Conservation (phyloP, 37 sponge, comb jelly and placozoan genomes). For the Ephydatia muelleri region DNA sequence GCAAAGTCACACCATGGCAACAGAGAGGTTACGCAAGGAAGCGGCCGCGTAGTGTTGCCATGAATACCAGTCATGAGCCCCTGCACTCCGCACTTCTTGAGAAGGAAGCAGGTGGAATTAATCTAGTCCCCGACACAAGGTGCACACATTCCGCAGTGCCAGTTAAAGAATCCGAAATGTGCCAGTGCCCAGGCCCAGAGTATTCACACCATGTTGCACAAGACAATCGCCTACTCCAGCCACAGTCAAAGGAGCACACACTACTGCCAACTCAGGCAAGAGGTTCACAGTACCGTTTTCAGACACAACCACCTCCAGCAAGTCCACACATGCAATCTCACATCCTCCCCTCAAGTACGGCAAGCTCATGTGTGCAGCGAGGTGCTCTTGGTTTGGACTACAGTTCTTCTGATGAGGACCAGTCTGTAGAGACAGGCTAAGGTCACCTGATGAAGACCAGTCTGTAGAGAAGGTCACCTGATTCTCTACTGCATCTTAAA, state of each 20-base stretch:
- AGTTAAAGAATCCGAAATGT: background rate
- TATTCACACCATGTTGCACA: slow-evolving; percentile 37
- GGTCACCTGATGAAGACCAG: background rate
- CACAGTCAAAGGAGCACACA: slow-evolving; percentile 74
- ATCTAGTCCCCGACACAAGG: slow-evolving; percentile 7
- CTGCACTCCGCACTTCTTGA: background rate
- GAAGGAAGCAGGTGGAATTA: background rate
- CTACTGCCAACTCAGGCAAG: too few relatives aligned
- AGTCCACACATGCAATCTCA: background rate
- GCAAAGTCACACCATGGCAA: slow-evolving; percentile 60
- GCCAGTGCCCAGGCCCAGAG: background rate
- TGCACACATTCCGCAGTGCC: slow-evolving; percentile 55
- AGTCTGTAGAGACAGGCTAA: background rate
- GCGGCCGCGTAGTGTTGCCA: slow-evolving; percentile 28
- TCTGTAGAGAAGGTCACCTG: background rate
- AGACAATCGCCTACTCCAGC: slow-evolving; percentile 57
- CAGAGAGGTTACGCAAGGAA: slow-evolving; percentile 60
- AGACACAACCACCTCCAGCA: too few relatives aligned
- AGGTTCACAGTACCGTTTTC: too few relatives aligned
- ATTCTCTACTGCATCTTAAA: background rate
- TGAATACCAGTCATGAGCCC: background rate
- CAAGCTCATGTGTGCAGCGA: background rate
- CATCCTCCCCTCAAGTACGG: background rate
- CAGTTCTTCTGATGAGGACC: slow-evolving; percentile 18
- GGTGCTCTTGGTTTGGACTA: slow-evolving; percentile 32